phyloP scores from a whole-genome alignment of 2,888 invertebrate species.

The Salticus scenicus region DNA sequence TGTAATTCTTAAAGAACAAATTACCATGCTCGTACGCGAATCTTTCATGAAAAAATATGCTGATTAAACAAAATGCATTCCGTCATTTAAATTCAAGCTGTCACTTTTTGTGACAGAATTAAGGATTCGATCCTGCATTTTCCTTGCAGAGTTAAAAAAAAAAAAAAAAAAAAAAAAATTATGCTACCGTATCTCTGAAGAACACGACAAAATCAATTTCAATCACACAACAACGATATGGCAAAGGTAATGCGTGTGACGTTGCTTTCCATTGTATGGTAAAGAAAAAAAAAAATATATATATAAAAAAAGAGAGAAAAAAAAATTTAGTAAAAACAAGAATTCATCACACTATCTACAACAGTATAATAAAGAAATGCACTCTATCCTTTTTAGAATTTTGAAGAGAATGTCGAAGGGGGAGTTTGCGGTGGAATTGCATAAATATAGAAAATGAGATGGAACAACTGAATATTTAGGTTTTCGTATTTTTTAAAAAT shows the following conservation, averaged over 20 bases:
- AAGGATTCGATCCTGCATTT: no score
- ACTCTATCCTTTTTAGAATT: neutral
- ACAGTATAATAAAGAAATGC: neutral
- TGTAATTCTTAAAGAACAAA: no score
- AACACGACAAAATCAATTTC: neutral
- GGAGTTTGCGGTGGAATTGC: neutral
- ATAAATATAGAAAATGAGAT: neutral
- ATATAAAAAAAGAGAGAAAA: neutral
- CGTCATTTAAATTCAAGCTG: no score
- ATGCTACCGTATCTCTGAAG: neutral
- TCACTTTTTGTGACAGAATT: no score
- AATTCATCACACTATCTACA: neutral
- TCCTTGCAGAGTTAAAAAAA: no score
- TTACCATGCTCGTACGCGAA: no score
- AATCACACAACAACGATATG: conserved; percentile 9
- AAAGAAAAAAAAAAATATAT: neutral
- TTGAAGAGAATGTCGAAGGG: neutral
- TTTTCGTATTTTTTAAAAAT: no score
- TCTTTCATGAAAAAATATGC: no score
- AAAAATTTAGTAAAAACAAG: no score
- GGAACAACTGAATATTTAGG: no score
- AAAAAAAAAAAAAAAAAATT: no score
- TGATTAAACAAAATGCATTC: no score
- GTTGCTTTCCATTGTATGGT: neutral
- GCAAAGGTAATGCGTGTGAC: neutral